A percentile compares a stretch with the other conserved stretches of the same genome.
Evolutionary conservation across 1,140 invertebrate genomes (phyloP).

Genomic region (Anastrepha ludens): DNA sequence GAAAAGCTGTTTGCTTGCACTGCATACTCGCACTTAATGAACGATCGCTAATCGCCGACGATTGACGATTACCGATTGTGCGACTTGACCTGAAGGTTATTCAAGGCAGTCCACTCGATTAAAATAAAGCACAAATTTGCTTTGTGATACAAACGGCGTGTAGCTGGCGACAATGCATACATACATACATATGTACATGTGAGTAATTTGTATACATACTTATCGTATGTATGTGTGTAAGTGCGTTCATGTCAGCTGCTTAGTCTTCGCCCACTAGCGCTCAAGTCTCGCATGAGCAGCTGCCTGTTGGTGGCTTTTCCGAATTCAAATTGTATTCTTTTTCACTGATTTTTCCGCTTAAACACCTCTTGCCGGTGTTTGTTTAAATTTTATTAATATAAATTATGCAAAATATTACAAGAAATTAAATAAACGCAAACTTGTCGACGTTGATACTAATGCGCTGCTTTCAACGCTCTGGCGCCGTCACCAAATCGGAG

Average conservation of each 20-base stretch:
- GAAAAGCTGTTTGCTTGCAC: background rate
- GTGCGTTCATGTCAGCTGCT: too few relatives aligned
- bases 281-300: background rate
- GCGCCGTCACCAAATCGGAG: background rate
- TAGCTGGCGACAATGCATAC: background rate
- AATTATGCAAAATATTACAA: constrained; percentile 40
- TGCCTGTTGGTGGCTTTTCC: background rate
- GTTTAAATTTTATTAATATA: background rate
- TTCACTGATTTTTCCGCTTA: background rate
- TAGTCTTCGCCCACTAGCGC: background rate
- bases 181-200: too few relatives aligned
- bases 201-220: too few relatives aligned
- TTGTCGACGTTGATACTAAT: constrained; percentile 9
- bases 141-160: background rate
- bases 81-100: constrained; percentile 18
- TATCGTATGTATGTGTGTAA: too few relatives aligned
- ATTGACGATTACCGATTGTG: background rate
- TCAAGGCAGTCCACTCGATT: constrained; percentile 30
- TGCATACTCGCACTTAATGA: background rate
- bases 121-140: constrained; percentile 16
- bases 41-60: background rate
- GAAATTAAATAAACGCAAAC: background rate
- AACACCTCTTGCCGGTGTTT: background rate
- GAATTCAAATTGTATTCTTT: background rate
- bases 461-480: constrained; percentile 19